Evolutionary conservation across 2,888 invertebrate genomes (phyloP).

Genomic region (Brachyopa scutellaris): DNA sequence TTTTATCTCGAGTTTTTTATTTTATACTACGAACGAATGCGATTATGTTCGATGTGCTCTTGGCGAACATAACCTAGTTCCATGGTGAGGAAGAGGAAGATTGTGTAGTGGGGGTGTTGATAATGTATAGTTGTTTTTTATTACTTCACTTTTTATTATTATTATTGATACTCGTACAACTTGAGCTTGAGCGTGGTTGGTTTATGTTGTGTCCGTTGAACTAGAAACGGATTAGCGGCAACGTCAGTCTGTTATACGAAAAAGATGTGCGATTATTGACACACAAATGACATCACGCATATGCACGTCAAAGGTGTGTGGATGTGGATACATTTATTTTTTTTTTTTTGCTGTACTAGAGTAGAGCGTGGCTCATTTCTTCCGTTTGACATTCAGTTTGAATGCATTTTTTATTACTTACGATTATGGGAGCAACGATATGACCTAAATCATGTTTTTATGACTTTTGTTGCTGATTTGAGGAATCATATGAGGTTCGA

Average conservation of each 20-base stretch:
- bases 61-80: neutral
- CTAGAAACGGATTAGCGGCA: constrained; percentile 46
- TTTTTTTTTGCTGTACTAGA: neutral
- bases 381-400: constrained; percentile 18
- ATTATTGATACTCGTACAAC: neutral
- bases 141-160: constrained; percentile 27
- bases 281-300: constrained; percentile 36
- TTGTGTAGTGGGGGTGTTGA: constrained; percentile 1
- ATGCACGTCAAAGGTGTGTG: constrained; percentile 49
- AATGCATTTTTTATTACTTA: constrained; percentile 5
- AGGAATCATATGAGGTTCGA: too few species aligned
- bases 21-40: too few species aligned
- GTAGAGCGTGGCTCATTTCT: neutral
- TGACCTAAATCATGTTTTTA: constrained; percentile 17
- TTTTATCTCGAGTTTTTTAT: neutral
- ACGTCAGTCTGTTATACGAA: constrained; percentile 25
- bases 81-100: neutral
- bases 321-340: neutral
- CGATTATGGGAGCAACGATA: neutral
- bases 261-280: constrained; percentile 43
- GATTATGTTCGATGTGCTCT: too few species aligned
- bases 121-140: constrained; percentile 16
- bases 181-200: neutral
- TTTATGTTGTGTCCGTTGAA: constrained; percentile 39
- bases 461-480: too few species aligned